A percentile compares a stretch with the other conserved stretches of the same genome.
These are phyloP conservation scores for Dasyornis broadbenti DNA, from an alignment of 2,113 vertebrate species.

Conservation along the genomic window DNA sequence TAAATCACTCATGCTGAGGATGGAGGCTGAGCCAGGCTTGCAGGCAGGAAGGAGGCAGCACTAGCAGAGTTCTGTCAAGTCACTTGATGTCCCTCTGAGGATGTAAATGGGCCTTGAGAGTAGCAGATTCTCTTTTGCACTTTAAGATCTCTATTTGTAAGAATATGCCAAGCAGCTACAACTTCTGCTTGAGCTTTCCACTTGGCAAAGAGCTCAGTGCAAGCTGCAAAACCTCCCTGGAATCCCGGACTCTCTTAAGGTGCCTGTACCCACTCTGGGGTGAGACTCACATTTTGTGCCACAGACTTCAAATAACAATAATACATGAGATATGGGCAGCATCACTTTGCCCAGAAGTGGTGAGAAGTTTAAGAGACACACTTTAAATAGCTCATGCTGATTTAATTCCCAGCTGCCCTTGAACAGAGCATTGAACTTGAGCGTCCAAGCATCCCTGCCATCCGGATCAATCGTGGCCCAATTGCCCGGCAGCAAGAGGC, in stretches of 20 bases:
- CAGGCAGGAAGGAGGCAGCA: neutral
- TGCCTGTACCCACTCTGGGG: neutral
- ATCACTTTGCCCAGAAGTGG: neutral
- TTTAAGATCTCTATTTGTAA: neutral
- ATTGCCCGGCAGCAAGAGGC: neutral
- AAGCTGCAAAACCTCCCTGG: neutral
- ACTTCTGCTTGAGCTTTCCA: neutral
- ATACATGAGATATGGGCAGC: neutral
- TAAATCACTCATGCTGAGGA: neutral
- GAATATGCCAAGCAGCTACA: neutral
- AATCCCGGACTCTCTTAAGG: accelerated
- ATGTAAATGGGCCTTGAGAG: neutral
- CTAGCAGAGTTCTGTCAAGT: neutral
- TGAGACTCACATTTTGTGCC: neutral
- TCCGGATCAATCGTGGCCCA: neutral
- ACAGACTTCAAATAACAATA: neutral
- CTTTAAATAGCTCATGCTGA: neutral
- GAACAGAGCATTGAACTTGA: neutral
- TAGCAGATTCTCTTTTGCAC: neutral
- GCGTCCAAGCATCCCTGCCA: neutral
- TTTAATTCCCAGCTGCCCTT: neutral
- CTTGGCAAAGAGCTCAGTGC: neutral
- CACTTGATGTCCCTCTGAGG: neutral
- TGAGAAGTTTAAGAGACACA: neutral
- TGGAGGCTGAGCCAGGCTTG: neutral